Evolutionary conservation across 2,797 vertebrate species (phyloP), one percentile per base, ranked within the genome.

Genomic region (Chaetophractus vellerosus): DNA sequence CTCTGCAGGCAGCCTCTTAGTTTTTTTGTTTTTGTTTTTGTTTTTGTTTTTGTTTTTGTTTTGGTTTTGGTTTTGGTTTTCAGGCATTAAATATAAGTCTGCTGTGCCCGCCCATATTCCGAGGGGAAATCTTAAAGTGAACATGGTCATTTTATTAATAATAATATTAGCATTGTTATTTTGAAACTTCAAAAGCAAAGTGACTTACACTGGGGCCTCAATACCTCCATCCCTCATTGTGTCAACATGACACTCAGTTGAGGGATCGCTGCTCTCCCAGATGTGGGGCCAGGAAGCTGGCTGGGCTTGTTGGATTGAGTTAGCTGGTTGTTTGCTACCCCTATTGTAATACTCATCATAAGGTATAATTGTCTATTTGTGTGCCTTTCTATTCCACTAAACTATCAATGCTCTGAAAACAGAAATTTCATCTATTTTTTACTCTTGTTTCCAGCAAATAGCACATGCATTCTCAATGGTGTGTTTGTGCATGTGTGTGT

Each of bases 71-170:
- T n/a, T n/a, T n/a, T n/a, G n/a, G n/a, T n/a, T n/a, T 66, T 68
- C 33, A 66, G 66, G 50, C n/a, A 84, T 92, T 83, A 95, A 92
- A 80, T 31, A 16, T 33, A 48, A 72, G 33, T 85, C 87, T 75
- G 38, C 66, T 24, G 5, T 63, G 41, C 41, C 41, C 45, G n/a
- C 69, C 28, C 5, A 52, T 33, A 66, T 57, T 66, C 38, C 68
- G 24, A 36, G 31, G 21, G 68, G 21, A 36, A 92, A 81, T 59
- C 24, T 75, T 78, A 76, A 82, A 64, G 38, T 26, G 24, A 87
- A 87, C 41, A 55, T 68, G 18, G 19, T 24, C 24, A 23, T 75
- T 84, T 76, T 38, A 23, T 21, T 59, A 24, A 61, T 71, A 88
- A 84, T 57, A 79, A 64, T 78, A 71, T 12, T 64, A 21, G 19